Base-by-base conservation (phyloP, 2,797 vertebrate species). In the Tinamus major region DNA sequence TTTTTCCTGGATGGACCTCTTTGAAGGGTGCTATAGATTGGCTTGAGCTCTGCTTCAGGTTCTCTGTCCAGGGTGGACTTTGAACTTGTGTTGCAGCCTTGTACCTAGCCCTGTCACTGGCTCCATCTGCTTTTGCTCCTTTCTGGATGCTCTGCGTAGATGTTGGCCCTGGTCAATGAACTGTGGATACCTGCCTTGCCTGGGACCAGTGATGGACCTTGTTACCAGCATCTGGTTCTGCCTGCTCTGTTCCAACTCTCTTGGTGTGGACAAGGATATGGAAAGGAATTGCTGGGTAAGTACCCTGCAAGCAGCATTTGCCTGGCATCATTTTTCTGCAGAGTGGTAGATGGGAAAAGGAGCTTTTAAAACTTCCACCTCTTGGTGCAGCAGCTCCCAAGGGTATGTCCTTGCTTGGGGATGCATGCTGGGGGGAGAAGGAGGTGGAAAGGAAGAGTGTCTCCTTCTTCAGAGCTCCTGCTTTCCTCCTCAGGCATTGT, bases 61-160 rank as follows among this genome's bases (percentile, higher is more conserved):
- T 13, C 0, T 0, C 6, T 51, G 48, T 78, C 46, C 9, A 21
- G 42, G 33, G 42, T 4, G 3, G 26, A 31, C 0, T 4, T 10
- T 58, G 20, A 48, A 46, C 4, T 9, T 18, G 3, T 26, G 24
- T 21, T 1, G 0, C 61, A 29, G 48, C 26, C 41, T 55, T 48
- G 4, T 29, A 13, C 51, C 69, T 56, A 29, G 48, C 31, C n/a
- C 41, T 48, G 9, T 24, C 10, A 46, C 67, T 70, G 23, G 20
- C 23, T 7, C 16, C 2, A 9, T 33, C 23, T 4, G 16, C 14
- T 76, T 76, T 59, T 49, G 55, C 4, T 85, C 13, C 44, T 84
- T 37, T 21, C n/a, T 79, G 29, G 29, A 56, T 12, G 13, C 27
- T 6, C 53, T 31, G 29, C 17, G 17, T 55, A 29, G 29, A 31